Evolutionary conservation across 2,113 vertebrate species (phyloP).

Genomic region (Cyprinodon tularosa): DNA sequence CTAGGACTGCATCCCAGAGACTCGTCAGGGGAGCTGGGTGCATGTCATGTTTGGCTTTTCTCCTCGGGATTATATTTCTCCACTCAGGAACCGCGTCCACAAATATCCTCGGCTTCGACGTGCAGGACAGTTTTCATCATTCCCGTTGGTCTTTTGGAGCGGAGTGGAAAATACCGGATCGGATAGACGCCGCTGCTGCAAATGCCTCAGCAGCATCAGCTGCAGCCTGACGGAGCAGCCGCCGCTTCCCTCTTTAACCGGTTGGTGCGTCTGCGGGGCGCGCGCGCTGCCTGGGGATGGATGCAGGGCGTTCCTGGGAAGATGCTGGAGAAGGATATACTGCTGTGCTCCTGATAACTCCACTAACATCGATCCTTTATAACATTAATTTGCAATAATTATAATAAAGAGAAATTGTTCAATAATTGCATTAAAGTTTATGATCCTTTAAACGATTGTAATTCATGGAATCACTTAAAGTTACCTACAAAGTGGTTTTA

Average conservation of each 20-base stretch:
- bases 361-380: background rate
- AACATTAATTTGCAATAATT: background rate
- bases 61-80: conserved; percentile 9
- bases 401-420: background rate
- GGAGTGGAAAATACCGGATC: conserved; percentile 5
- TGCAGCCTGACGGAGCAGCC: conserved; percentile 57
- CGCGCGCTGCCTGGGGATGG: conserved; percentile 63
- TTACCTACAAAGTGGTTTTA: background rate
- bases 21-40: conserved; percentile 52
- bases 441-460: background rate
- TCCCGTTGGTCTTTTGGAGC: conserved; percentile 21
- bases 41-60: conserved; percentile 30
- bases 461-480: background rate
- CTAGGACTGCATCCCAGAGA: conserved; percentile 59
- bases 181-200: conserved; percentile 37
- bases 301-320: conserved; percentile 76
- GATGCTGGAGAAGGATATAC: conserved; percentile 33
- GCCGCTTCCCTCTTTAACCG: conserved; percentile 46
- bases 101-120: conserved; percentile 22
- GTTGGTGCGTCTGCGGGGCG: conserved; percentile 61
- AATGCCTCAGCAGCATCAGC: conserved; percentile 56
- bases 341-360: conserved; percentile 15
- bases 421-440: background rate
- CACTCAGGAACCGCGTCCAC: conserved; percentile 32
- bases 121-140: conserved; percentile 6